Percentiles rank a stretch among this genome's conserved stretches.
Evolutionary conservation across 1,140 invertebrate genomes (phyloP).

Genomic region (Drosophila elegans): DNA sequence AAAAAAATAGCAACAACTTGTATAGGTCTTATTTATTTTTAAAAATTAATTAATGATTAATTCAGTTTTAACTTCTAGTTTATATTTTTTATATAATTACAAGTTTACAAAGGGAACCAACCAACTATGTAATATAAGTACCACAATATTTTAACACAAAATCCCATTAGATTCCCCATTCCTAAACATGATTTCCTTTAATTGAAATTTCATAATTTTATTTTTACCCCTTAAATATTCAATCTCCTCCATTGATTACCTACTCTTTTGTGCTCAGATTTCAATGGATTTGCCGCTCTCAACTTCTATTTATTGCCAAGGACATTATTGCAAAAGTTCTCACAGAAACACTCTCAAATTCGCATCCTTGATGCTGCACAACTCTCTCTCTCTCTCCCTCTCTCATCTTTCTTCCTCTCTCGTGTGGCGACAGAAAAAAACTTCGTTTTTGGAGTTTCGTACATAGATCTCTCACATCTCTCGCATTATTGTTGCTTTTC

Average conservation of each 20-base stretch:
- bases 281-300: constrained; percentile 4
- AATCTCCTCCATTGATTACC: constrained; percentile 3
- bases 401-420: constrained; percentile 22
- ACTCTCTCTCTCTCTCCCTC: constrained; percentile 54
- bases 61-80: too few species aligned
- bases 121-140: too few species aligned
- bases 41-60: too few species aligned
- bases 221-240: not conserved
- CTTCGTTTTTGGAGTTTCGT: constrained; percentile 48
- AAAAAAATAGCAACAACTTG: too few species aligned
- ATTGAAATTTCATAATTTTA: not conserved
- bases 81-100: too few species aligned
- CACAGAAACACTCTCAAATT: constrained; percentile 9
- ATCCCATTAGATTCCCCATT: too few species aligned
- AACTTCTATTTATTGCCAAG: constrained; percentile 41
- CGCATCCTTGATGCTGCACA: constrained; percentile 65
- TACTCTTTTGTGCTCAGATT: constrained; percentile 2
- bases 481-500: constrained; percentile 43
- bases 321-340: constrained; percentile 57
- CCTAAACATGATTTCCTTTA: not conserved
- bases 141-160: too few species aligned
- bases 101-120: too few species aligned
- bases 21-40: too few species aligned
- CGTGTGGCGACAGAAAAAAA: constrained; percentile 37
- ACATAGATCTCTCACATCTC: constrained; percentile 41